phyloP scores from a whole-genome alignment of 2,113 vertebrate genomes.

The Labeo rohita region DNA sequence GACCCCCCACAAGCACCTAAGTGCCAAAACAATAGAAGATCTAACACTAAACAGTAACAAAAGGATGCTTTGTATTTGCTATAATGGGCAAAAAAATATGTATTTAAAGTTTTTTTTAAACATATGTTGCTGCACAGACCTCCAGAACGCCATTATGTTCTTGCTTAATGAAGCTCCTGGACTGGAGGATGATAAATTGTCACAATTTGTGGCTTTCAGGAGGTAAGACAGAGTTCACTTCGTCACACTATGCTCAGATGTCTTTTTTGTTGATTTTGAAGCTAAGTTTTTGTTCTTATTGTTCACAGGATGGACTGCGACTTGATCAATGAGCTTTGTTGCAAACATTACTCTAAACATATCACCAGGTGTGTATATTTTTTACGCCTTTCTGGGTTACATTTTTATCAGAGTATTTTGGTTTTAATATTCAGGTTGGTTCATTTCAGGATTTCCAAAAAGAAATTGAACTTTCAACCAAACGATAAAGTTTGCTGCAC shows the following conservation, averaged over 20 bases:
- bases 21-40: not conserved
- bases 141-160: slow-evolving; percentile 43
- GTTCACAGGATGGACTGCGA: slow-evolving; percentile 76
- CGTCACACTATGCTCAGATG: not conserved
- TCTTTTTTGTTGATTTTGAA: not conserved
- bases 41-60: not conserved
- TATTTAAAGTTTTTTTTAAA: not conserved
- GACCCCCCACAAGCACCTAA: not conserved
- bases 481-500: slow-evolving; percentile 84
- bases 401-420: not conserved
- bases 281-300: not conserved
- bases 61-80: not conserved
- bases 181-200: slow-evolving; percentile 71
- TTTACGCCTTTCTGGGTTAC: not conserved
- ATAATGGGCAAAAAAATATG: not conserved
- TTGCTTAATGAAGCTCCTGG: slow-evolving; percentile 70
- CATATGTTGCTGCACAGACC: slow-evolving; percentile 21
- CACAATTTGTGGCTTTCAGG: slow-evolving; percentile 87
- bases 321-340: slow-evolving; percentile 83
- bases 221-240: slow-evolving; percentile 70
- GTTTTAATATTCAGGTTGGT: not conserved
- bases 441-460: slow-evolving; percentile 57
- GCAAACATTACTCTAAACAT: slow-evolving; percentile 75
- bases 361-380: slow-evolving; percentile 70
- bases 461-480: slow-evolving; percentile 65